A percentile compares a stretch with the other conserved stretches of the same genome.
Evolutionary conservation across 2,888 invertebrate species (phyloP).

Genomic region (Andrena flavipes): DNA sequence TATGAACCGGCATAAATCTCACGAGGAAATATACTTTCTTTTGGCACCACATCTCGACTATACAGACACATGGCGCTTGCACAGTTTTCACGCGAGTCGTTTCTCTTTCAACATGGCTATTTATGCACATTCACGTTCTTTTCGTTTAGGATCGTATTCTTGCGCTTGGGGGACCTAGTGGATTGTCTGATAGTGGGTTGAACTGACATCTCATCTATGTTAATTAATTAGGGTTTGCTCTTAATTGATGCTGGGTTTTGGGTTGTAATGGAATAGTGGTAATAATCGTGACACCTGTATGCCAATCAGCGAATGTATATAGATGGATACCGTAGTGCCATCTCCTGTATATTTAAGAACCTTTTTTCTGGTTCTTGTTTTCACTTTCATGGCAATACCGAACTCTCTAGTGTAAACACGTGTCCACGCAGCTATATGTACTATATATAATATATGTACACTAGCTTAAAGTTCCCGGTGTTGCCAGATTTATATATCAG

Average conservation of each 20-base stretch:
- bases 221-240: not conserved
- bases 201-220: not conserved
- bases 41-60: slow-evolving; percentile 19
- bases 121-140: not conserved
- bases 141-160: not conserved
- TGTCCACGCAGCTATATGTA: too few species aligned
- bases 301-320: too few species aligned
- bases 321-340: too few species aligned
- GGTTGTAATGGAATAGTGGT: too few species aligned
- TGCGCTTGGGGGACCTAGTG: not conserved
- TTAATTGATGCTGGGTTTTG: not conserved
- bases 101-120: not conserved
- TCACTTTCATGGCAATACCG: too few species aligned
- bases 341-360: too few species aligned
- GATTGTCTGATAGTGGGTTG: not conserved
- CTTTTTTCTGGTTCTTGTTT: too few species aligned
- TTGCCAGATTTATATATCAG: too few species aligned
- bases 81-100: not conserved
- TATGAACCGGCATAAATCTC: slow-evolving; percentile 34
- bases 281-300: too few species aligned
- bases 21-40: slow-evolving; percentile 36
- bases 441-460: too few species aligned
- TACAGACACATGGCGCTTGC: slow-evolving; percentile 26
- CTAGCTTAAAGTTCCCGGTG: too few species aligned
- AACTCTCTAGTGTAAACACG: too few species aligned